These are phyloP conservation scores for Pterophyllum scalare DNA, from an alignment of 2,113 vertebrate genomes.

Conservation along the genomic window DNA sequence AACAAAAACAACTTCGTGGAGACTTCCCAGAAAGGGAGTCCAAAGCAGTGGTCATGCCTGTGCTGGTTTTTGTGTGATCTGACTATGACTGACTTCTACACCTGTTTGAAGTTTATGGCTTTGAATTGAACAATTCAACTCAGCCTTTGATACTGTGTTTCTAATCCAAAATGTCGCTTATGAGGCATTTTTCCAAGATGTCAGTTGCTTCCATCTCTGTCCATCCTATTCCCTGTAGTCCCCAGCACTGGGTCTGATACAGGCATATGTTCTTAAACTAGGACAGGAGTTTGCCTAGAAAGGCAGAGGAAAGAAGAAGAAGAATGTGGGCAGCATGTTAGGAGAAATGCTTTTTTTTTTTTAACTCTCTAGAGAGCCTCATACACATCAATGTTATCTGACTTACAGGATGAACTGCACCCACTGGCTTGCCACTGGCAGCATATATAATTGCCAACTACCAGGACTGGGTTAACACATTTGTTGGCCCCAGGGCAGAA, in stretches of 20 bases:
- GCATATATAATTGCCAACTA: not conserved
- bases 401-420: conserved; percentile 10
- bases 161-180: conserved; percentile 51
- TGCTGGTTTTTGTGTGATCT: conserved; percentile 4
- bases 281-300: conserved; percentile 48
- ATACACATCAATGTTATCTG: not conserved
- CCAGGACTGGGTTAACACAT: conserved; percentile 6
- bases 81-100: conserved; percentile 30
- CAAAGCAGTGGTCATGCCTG: not conserved
- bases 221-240: conserved; percentile 48
- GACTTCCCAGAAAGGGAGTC: too few species aligned
- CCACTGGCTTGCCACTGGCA: not conserved
- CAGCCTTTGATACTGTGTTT: conserved; percentile 48
- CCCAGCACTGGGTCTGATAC: conserved; percentile 32
- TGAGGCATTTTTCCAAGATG: conserved; percentile 56
- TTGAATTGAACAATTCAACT: conserved; percentile 47
- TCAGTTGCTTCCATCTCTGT: conserved; percentile 55
- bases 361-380: conserved; percentile 2
- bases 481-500: not conserved
- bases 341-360: conserved; percentile 4
- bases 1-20: too few species aligned
- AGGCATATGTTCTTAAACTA: conserved; percentile 60
- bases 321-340: conserved; percentile 5
- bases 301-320: conserved; percentile 22
- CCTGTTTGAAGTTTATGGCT: conserved; percentile 40